Base-by-base conservation (phyloP, 1,140 invertebrate species). In the Diorhabda sublineata region DNA sequence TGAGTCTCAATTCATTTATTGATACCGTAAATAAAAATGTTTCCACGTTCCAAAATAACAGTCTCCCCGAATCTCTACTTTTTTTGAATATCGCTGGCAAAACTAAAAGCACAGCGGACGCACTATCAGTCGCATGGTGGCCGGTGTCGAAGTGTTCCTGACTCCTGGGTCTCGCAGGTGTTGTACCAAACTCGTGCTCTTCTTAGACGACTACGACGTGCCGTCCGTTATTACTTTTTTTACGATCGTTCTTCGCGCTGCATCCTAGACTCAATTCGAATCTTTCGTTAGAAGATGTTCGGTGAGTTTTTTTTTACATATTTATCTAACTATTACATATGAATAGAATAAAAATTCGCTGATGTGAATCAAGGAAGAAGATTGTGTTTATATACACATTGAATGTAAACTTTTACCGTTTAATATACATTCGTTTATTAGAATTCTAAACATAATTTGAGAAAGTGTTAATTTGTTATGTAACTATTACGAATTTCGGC, bases 141-240 rank as follows among this genome's bases (percentile, higher is more conserved):
- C 47, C 47, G 6, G 47, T 52, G n/a, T n/a, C 47, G 47, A 52
- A n/a, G 47, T 52, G 47, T 52, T 52, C 6, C 47, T 52, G 47
- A 52, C 47, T 52, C 47, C 47, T 52, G n/a, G 47, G 47, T 52
- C 47, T 52, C 47, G 47, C 47, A 52, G 47, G 47, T 52, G 47
- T 52, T 52, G 26, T 26, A 26, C 26, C 26, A 3, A 52, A 52
- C 47, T 52, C 47, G 47, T n/a, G 47, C 47, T 52, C n/a, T n/a
- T 52, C 47, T 6, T 8, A 52, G 47, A 52, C 47, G 47, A 52
- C 47, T 8, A 52, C 47, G 47, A 52, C 47, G 47, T 52, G 47
- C 47, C 47, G 47, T 52, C 47, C 47, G 47, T 52, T 52, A 52
- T 8, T n/a, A 52, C 47, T 52, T 52, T 6, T 52, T 52, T 52